Percentiles rank a stretch among this genome's conserved stretches.
phyloP scores from a whole-genome alignment of 2,888 invertebrate genomes.

The Unio pictorum region DNA sequence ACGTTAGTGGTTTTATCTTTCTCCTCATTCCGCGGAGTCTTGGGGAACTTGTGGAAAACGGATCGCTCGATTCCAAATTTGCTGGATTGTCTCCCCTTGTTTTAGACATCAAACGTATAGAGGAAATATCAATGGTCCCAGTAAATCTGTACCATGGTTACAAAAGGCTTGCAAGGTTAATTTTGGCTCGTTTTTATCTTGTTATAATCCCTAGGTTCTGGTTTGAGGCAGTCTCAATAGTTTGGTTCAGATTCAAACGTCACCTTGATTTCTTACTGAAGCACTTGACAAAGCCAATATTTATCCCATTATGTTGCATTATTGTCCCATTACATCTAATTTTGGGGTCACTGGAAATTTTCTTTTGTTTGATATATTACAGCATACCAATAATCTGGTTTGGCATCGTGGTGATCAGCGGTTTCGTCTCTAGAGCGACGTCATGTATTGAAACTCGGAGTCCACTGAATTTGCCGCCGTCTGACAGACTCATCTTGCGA shows the following conservation, averaged over 20 bases:
- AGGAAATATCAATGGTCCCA: slow-evolving; percentile 7
- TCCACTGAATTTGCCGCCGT: too few relatives aligned
- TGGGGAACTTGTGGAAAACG: slow-evolving; percentile 8
- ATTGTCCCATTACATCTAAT: neutral
- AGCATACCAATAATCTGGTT: slow-evolving; percentile 2
- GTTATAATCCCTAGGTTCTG: slow-evolving; percentile 14
- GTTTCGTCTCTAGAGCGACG: neutral
- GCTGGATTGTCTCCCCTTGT: slow-evolving; percentile 7
- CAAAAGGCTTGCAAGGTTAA: neutral
- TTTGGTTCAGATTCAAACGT: slow-evolving; percentile 1
- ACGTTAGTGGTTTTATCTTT: slow-evolving; percentile 14
- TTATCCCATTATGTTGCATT: too few relatives aligned
- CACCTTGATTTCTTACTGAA: neutral
- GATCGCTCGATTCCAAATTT: neutral
- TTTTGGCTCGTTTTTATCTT: slow-evolving; percentile 10
- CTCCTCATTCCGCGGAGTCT: slow-evolving; percentile 13
- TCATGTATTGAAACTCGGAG: too few relatives aligned
- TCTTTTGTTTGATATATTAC: slow-evolving; percentile 7
- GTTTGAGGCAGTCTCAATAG: neutral
- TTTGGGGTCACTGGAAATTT: slow-evolving; percentile 1
- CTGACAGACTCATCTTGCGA: too few relatives aligned
- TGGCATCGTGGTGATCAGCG: neutral
- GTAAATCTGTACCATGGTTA: slow-evolving; percentile 15
- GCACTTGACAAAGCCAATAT: too few relatives aligned
- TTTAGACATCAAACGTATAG: slow-evolving; percentile 7